A percentile compares a stretch with the other conserved stretches of the same genome.
Conservation (phyloP, 2,888 invertebrate species). For the Chaitophorus viminalis region DNA sequence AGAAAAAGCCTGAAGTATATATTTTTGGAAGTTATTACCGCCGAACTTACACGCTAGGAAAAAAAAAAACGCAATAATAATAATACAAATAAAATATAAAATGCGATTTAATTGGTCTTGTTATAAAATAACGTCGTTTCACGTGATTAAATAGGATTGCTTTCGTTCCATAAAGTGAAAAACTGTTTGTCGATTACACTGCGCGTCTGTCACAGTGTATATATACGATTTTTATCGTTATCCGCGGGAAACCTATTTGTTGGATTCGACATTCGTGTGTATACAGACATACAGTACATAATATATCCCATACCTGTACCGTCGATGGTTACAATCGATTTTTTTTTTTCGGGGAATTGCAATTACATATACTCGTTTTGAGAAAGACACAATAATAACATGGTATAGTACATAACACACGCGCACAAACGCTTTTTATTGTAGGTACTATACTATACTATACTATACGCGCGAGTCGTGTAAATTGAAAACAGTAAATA, state of each 20-base stretch:
- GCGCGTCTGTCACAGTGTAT: conserved; percentile 24
- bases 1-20: neutral
- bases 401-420: neutral
- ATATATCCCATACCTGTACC: neutral
- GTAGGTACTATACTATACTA: no score
- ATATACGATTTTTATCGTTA: conserved; percentile 38
- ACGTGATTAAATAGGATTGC: conserved; percentile 44
- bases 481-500: conserved; percentile 35
- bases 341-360: conserved; percentile 25
- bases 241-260: conserved; percentile 54
- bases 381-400: conserved; percentile 7
- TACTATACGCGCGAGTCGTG: neutral
- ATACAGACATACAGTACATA: neutral
- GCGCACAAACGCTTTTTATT: conserved; percentile 5
- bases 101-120: conserved; percentile 46
- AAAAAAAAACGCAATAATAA: no score
- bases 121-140: conserved; percentile 48
- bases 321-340: conserved; percentile 34
- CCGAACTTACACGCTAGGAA: neutral
- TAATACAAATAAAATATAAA: conserved; percentile 15
- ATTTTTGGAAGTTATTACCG: conserved; percentile 7
- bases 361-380: conserved; percentile 30
- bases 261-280: neutral
- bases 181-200: conserved; percentile 24
- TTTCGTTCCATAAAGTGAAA: conserved; percentile 32